Base-by-base conservation (phyloP, 2,888 invertebrate genomes). In the Alitta virens region DNA sequence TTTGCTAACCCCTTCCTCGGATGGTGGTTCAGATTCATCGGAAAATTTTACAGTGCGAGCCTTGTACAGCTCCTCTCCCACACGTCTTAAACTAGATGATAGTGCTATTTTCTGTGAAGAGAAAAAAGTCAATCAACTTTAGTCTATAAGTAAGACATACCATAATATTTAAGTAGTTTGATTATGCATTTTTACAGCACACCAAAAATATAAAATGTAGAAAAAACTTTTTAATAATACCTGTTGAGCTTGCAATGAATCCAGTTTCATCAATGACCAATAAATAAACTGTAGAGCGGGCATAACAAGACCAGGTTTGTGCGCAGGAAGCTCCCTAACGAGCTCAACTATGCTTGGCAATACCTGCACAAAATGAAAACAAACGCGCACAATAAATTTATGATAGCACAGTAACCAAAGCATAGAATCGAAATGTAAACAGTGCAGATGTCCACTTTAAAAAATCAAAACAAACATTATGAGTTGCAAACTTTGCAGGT, bases 281-380 rank as follows among this genome's bases (percentile, higher is more conserved):
- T 79, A 79, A 25, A 78, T 75, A 62, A 79, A 80, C 71, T 80
- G 79, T 50, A 80, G 68, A 70, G 76, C 78, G 2, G 79, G 78
- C 1, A 80, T 71, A 55, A 70, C 74, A 18, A 77, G 63, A 53
- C 68, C 71, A 5, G 72, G 65, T 53, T 72, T 75, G 24, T 70
- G 63, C 7, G 68, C 66, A 1, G 76, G 73, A 50, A 72, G 72
- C 49, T 79, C 78, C 57, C 73, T 69, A 43, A 79, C 60, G 61
- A 79, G 72, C 38, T 79, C 78, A 9, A 78, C 78, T 50, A 78
- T 66, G 1, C 70, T 64, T 25, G 79, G 79, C 9, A 79, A 65
- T 40, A 78, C 68, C 78, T 79, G 64, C 12, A 27, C 9, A 25
- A 54, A 52, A 18, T 24, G 16, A 21, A n/a, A 3, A 49, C 18